These are phyloP conservation scores for Centroberyx gerrardi DNA, from an alignment of 2,797 vertebrate genomes.

Conservation along the genomic window DNA sequence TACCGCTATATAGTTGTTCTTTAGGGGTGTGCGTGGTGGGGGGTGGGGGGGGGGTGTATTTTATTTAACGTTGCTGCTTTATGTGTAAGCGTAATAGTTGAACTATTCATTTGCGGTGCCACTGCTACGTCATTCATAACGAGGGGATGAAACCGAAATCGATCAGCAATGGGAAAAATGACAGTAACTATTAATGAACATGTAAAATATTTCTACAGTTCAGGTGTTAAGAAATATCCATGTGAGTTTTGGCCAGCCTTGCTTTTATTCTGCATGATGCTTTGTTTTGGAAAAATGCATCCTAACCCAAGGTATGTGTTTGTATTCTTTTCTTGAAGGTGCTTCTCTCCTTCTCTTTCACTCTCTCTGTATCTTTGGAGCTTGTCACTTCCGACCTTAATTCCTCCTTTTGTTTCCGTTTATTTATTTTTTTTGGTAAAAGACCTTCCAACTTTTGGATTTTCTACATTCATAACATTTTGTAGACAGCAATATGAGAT, in stretches of 20 bases:
- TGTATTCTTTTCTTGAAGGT: constrained; percentile 72
- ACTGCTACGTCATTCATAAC: constrained; percentile 36
- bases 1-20: neutral
- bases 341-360: constrained; percentile 58
- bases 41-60: neutral
- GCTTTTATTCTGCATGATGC: constrained; percentile 88
- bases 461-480: constrained; percentile 90
- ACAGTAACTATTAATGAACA: constrained; percentile 60
- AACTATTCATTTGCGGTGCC: constrained; percentile 37
- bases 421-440: constrained; percentile 60
- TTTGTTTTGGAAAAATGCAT: constrained; percentile 87
- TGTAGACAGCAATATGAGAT: constrained; percentile 91
- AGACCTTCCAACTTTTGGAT: constrained; percentile 82
- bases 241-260: constrained; percentile 83
- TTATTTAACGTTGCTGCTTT: constrained; percentile 49
- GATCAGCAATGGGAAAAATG: constrained; percentile 38
- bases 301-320: constrained; percentile 80
- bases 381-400: constrained; percentile 78
- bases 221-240: constrained; percentile 78
- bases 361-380: constrained; percentile 70
- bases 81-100: constrained; percentile 37
- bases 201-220: constrained; percentile 83
- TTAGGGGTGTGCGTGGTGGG: constrained; percentile 4
- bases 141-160: constrained; percentile 28
- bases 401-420: constrained; percentile 45